Evolutionary conservation across 2,797 vertebrate species (phyloP), one percentile per base, ranked within the genome.

Genomic region (Acanthurus leucopareius): DNA sequence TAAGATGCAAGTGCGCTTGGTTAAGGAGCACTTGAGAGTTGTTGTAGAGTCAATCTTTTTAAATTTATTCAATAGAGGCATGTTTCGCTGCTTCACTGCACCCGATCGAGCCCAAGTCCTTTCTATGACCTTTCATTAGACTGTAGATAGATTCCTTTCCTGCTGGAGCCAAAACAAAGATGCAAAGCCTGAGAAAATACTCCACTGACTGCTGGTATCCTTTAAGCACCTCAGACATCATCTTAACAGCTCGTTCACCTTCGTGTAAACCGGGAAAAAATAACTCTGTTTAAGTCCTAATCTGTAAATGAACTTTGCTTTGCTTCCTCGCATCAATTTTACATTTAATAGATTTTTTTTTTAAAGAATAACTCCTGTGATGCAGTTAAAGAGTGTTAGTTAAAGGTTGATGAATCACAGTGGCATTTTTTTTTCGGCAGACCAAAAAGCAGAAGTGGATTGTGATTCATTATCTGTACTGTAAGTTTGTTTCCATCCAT

Each of bases 181-280:
- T 53, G 58, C 59, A 63, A 66, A 57, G 63, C 54, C 58, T 5
- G 71, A 57, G 71, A 76, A 77, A 84, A 73, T 58, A 66, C 66
- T 80, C 6, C 16, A 28, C 70, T 73, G 73, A 20, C 73, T 66
- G 45, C 70, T 74, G 56, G 75, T 52, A 22, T 79, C 40, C 57
- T 73, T 45, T 72, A 80, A 76, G 74, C 60, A 66, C 62, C 59
- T 9, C 67, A 35, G 59, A 75, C 63, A 75, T 69, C 80, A 87
- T 86, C 86, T 90, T 69, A 77, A 81, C 77, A 65, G 66, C 71
- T 77, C 5, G 1, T 70, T 79, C 84, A 79, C 81, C 75, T 77
- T 56, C 32, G 61, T 63, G 49, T 58, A 49, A 73, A 59, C 63
- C 73, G 62, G 2, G 76, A 59, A 60, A 64, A 54, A 35, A 83